A percentile compares a stretch with the other conserved stretches of the same genome.
Conservation (phyloP, 1,140 invertebrate genomes). For the Mercenaria mercenaria region DNA sequence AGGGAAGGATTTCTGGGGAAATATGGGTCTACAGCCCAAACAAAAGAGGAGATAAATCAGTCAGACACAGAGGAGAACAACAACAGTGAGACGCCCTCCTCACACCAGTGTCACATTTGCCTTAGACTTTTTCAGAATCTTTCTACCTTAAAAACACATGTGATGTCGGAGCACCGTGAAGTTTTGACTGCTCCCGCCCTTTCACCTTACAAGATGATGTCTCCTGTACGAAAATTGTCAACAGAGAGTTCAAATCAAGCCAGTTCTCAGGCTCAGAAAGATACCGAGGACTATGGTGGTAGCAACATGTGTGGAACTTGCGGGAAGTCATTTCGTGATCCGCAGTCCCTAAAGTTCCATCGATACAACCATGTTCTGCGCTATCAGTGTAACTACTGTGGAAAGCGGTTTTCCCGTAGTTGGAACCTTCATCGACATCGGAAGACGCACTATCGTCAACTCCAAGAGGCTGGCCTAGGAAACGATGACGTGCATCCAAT, state of each 20-base stretch:
- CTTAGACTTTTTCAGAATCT: slow-evolving; percentile 54
- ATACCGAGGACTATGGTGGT: slow-evolving; percentile 36
- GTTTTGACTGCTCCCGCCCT: slow-evolving; percentile 20
- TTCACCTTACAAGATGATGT: slow-evolving; percentile 64
- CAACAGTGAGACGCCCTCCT: not conserved
- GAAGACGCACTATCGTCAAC: slow-evolving; percentile 70
- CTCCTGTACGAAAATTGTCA: slow-evolving; percentile 47
- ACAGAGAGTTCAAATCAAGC: slow-evolving; percentile 33
- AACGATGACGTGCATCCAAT: slow-evolving; percentile 43
- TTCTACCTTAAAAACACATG: slow-evolving; percentile 37
- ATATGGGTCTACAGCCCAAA: not conserved
- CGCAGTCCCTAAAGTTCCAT: slow-evolving; percentile 75
- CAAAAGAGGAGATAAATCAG: slow-evolving; percentile 33
- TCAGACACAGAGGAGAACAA: slow-evolving; percentile 49
- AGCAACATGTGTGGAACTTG: slow-evolving; percentile 71
- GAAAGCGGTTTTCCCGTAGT: slow-evolving; percentile 73
- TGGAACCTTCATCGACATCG: slow-evolving; percentile 75
- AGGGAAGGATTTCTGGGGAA: slow-evolving; percentile 50
- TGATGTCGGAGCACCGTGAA: slow-evolving; percentile 52
- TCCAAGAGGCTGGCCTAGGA: slow-evolving; percentile 48
- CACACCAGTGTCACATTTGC: slow-evolving; percentile 63
- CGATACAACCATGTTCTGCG: slow-evolving; percentile 74
- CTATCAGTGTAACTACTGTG: slow-evolving; percentile 72
- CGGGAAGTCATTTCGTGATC: slow-evolving; percentile 74
- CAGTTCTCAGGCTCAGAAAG: slow-evolving; percentile 18